Evolutionary conservation across 2,888 invertebrate genomes (phyloP), one percentile per base, ranked within the genome.

Genomic region (Cryptus armator): DNA sequence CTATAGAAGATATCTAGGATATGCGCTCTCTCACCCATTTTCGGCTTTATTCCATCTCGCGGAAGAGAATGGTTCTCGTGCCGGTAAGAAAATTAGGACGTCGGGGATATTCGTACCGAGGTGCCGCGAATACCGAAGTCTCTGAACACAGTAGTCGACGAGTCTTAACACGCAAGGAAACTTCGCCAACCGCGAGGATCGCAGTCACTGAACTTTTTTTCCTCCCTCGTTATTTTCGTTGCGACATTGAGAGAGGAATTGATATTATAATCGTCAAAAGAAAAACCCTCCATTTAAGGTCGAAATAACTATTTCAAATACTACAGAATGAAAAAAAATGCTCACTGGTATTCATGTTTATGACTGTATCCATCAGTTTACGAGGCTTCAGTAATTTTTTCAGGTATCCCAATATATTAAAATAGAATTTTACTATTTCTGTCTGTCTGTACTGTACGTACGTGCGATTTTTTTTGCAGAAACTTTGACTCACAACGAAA

Each of bases 11-110:
- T 59, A 53, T 68, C 62, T 53, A 44, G 43, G 16, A 43, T 62
- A 19, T 81, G 48, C 53, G 29, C 32, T 19, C 37, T 32, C 37
- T 46, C 74, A 46, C 12, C 46, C 51, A 53, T 77, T 76, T 70
- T 37, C 53, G 70, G 29, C n/a, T 70, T 76, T 77, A 76, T 71
- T 71, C 64, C n/a, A 43, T 71, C 67, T 16, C 64, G 14, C 71
- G n/a, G 32, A 44, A 77, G 56, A 53, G 68, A 64, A 81, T 53
- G 46, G 66, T 46, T 62, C 10, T 81, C 56, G 66, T 67, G 59
- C n/a, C 66, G 70, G 24, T 16, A 56, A 78, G 48, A 79, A 72
- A 44, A 79, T 37, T 53, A 53, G 64, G 64, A 78, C 46, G 44
- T 59, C 29, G 14, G 32, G 51, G n/a, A 29, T 51, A 32, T 75